Evolutionary conservation across 2,888 invertebrate genomes (phyloP), one percentile per base, ranked within the genome.

Genomic region (Blastobasis lacticolella): DNA sequence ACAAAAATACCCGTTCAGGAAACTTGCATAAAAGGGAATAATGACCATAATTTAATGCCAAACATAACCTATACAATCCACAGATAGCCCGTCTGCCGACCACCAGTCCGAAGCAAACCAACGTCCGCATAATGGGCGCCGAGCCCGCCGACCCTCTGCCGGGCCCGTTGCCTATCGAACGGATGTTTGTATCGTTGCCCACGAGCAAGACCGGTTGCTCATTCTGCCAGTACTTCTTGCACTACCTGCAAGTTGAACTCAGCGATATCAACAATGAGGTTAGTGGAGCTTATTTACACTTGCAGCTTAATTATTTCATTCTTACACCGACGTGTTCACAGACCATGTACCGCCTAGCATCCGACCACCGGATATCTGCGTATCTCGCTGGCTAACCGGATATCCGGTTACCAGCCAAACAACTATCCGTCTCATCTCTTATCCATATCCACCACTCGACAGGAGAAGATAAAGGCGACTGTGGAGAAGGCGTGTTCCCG

Each of bases 191-290:
- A 8, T 48, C 63, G 0, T 46, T 67, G 36, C 77, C 81, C 0
- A 70, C 66, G 7, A 67, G 62, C 49, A 83, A 90, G 66, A 71
- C 91, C 57, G 73, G 86, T 1, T 96, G 97, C 75, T 91, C 92
- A 38, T 90, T 96, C 73, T 97, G 97, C 71, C 92, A 96, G 80
- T 95, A 95, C 78, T 88, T 95, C 76, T 77, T 96, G 62, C 95
- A 95, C 70, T 94, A 93, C 57, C 64, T 96, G 46, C 96, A 96
- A 72, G 90, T 93, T 49, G 90, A 90, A 10, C 84, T 95, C 58
- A 93, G 94, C 51, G 89, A 91, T 57, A 91, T 92, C 1, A 76
- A 75, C 41, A 93, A 90, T 7, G 94, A 94, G 85, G 93, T 93
- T 41, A 58, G 63, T 23, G 23, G 23, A 23, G 23, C n/a, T n/a